Conservation (phyloP, 1,140 invertebrate species). For the Scaptomyza hsui region DNA sequence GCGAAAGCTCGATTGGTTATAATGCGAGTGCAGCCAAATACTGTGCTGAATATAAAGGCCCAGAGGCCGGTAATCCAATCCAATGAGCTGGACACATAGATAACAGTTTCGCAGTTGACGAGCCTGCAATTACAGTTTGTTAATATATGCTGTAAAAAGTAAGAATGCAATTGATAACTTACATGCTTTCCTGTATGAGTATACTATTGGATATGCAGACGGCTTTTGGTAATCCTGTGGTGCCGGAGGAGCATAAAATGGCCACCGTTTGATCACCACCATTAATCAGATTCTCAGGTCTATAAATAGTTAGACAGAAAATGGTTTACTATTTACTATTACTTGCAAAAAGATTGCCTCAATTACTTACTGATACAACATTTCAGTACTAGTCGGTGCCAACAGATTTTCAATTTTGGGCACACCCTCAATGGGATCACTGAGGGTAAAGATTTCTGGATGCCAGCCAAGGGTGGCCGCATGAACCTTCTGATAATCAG, state of each 20-base stretch:
- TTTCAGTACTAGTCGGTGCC: conserved; percentile 57
- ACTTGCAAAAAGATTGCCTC: not conserved
- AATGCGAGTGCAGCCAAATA: conserved; percentile 63
- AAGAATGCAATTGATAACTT: not conserved
- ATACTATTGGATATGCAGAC: conserved; percentile 88
- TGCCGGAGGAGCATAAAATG: conserved; percentile 88
- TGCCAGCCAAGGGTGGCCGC: conserved; percentile 54
- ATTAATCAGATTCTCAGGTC: conserved; percentile 54
- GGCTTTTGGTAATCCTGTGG: conserved; percentile 91
- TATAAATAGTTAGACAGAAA: conserved; percentile 1
- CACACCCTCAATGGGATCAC: conserved; percentile 54
- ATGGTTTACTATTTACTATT: not conserved
- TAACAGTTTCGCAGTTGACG: conserved; percentile 54
- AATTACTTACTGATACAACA: conserved; percentile 62
- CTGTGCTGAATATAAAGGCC: conserved; percentile 51
- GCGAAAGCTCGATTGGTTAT: conserved; percentile 59
- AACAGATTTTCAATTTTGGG: conserved; percentile 63
- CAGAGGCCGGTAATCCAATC: conserved; percentile 77
- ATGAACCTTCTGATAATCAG: conserved; percentile 63
- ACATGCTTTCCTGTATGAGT: conserved; percentile 61
- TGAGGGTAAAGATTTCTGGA: conserved; percentile 66
- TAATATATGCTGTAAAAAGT: not conserved
- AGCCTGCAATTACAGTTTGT: conserved; percentile 27
- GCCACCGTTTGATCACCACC: conserved; percentile 70
- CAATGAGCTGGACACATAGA: conserved; percentile 62